These are phyloP conservation scores for Cyanistes caeruleus DNA, from an alignment of 2,113 vertebrate species.

Conservation along the genomic window DNA sequence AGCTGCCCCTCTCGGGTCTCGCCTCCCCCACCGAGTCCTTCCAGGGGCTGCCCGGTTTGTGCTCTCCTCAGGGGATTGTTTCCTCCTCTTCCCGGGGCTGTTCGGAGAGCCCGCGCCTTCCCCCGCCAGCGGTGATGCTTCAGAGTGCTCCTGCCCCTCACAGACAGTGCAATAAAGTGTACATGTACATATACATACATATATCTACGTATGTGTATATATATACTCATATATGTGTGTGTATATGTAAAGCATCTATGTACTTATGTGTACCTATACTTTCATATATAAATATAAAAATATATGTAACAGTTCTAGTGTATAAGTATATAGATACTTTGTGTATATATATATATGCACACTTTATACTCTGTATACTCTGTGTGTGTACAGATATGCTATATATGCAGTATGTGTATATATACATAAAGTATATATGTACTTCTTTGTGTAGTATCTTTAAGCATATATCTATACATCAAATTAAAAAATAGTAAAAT, in stretches of 20 bases:
- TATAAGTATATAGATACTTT: too few relatives aligned
- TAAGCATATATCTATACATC: neutral
- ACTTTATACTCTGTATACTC: neutral
- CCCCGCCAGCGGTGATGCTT: fast-evolving
- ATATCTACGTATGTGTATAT: neutral
- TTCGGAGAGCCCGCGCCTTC: neutral
- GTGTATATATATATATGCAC: neutral
- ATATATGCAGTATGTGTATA: neutral
- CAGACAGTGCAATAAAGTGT: neutral
- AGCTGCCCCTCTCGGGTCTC: too few relatives aligned
- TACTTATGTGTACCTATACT: neutral
- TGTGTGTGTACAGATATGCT: neutral
- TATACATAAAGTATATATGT: neutral
- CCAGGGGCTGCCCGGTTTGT: neutral
- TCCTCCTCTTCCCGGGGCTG: neutral
- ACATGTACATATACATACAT: too few relatives aligned
- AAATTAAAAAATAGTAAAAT: neutral
- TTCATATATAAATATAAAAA: neutral
- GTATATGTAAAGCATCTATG: neutral
- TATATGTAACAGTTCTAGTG: neutral
- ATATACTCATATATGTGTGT: neutral
- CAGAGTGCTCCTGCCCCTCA: neutral
- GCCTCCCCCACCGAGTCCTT: neutral
- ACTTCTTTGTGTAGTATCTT: neutral
- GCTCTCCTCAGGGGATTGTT: neutral